Evolutionary conservation across 1,140 invertebrate genomes (phyloP), one percentile per base, ranked within the genome.

Genomic region (Drosophila truncata): DNA sequence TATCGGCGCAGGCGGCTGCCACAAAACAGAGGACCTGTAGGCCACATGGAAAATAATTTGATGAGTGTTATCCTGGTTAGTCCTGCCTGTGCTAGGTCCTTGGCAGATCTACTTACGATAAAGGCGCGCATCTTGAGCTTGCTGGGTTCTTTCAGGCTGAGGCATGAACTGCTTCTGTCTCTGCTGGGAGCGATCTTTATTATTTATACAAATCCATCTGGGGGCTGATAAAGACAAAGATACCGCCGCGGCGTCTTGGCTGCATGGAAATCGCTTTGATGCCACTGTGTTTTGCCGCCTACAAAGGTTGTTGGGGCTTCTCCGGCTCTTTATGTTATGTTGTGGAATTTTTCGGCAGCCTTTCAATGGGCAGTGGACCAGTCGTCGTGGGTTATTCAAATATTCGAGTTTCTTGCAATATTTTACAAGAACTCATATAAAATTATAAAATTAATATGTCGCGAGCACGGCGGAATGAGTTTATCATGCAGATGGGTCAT

Each of bases 161-260:
- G 67, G 54, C 49, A 69, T 72, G 63, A 81, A 62, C 77, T 78
- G 85, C 74, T 88, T 90, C 73, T 88, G 84, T 69, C 61, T 77
- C 50, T 42, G 80, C 69, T 71, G 54, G 73, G 44, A 46, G 57
- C 80, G 65, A 78, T 90, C 80, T 78, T 88, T 88, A 81, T 88
- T 88, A 88, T 88, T 88, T 88, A 88, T 88, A 88, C 84, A 88
- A 88, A 88, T 90, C 84, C 73, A 84, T 87, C 80, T 78, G 80
- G 85, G 81, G 80, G 84, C 84, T 88, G 85, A 83, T 83, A 83
- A 88, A 88, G 78, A 60, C 83, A 83, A 87, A 88, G 75, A 86
- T 72, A 60, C 63, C 71, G 84, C 71, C 71, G 78, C 78, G 52
- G 67, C 52, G 69, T 44, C 29, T 65, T 54, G 41, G 71, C 66